Base-by-base conservation (phyloP, 2,797 vertebrate genomes). In the Sparus aurata region DNA sequence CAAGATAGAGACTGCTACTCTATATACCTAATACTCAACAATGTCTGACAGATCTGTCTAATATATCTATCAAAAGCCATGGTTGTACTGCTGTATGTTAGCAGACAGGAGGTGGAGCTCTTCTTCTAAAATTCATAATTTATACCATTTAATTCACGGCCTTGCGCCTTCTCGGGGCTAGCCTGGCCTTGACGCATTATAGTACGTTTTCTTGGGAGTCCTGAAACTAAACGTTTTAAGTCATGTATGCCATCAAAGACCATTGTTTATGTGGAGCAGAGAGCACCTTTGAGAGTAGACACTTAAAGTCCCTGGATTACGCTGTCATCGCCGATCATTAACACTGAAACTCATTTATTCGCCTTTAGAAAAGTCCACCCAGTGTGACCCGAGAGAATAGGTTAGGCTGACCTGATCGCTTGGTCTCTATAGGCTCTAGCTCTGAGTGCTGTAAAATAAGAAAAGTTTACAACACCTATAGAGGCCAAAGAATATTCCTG, bases 21-120 rank as follows among this genome's bases (percentile, higher is more conserved):
- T 95, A 95, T 90, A 94, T 91, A 94, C 90, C 89, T 93, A 95
- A 94, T 94, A 95, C 90, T 92, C 93, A 93, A 95, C 92, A 90
- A 94, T 91, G 91, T 93, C 84, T 83, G 93, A 93, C 90, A 80
- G 38, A 87, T 86, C 81, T 68, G 88, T 90, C 81, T 94, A 90
- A 86, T 86, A 92, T 89, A 89, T 85, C 84, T 82, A 93, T 87
- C 87, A 89, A 90, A 91, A 93, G 83, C 80, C 90, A 78, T 77
- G 87, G 83, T 90, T 91, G 84, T 87, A 87, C 90, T 85, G 91
- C 83, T 84, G 87, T 69, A 76, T 61, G 3, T 62, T 71, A 61
- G 55, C 58, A 46, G 73, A 86, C 20, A 25, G 71, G 25, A 12
- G 54, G 41, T 30, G 41, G 73, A 50, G 63, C 46, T 72, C 63